These are phyloP conservation scores for Drosophila subsilvestris DNA, from an alignment of 2,888 invertebrate genomes.

Conservation along the genomic window DNA sequence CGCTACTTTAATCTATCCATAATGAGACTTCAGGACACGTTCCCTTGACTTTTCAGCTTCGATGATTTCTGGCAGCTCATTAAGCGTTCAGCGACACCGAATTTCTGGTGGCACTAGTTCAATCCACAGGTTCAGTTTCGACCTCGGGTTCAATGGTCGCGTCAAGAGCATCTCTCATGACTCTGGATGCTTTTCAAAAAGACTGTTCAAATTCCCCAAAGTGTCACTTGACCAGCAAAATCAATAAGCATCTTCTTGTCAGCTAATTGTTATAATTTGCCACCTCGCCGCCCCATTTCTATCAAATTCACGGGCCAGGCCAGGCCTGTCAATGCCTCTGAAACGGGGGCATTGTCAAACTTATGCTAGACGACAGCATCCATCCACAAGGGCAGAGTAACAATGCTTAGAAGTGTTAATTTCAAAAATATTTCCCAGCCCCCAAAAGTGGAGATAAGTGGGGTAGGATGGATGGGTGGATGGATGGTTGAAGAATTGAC, in stretches of 20 bases:
- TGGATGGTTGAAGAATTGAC: conserved; percentile 32
- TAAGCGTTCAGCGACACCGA: conserved; percentile 36
- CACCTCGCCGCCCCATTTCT: conserved; percentile 38
- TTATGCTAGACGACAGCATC: conserved; percentile 45
- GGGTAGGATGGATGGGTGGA: conserved; percentile 2
- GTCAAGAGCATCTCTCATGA: conserved; percentile 3
- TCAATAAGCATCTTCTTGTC: conserved; percentile 60
- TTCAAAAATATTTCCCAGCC: conserved; percentile 59
- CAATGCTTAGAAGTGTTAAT: conserved; percentile 70
- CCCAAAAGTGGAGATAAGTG: conserved; percentile 1
- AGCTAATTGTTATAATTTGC: conserved; percentile 75
- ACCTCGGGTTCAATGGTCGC: conserved; percentile 45
- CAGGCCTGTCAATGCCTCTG: conserved; percentile 16
- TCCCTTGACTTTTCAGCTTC: conserved; percentile 57
- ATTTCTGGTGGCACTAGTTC: conserved; percentile 33
- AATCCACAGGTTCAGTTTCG: conserved; percentile 27
- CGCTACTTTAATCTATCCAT: conserved; percentile 47
- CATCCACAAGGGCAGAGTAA: conserved; percentile 17
- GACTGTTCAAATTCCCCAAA: conserved; percentile 61
- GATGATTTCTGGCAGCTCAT: conserved; percentile 54
- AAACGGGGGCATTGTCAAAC: conserved; percentile 37
- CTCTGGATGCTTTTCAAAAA: conserved; percentile 34
- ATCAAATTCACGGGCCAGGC: background rate
- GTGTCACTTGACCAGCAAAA: conserved; percentile 64
- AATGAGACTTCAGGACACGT: conserved; percentile 36